Evolutionary conservation across 2,797 vertebrate species (phyloP).

Genomic region (Scolopax bukidnonensis): DNA sequence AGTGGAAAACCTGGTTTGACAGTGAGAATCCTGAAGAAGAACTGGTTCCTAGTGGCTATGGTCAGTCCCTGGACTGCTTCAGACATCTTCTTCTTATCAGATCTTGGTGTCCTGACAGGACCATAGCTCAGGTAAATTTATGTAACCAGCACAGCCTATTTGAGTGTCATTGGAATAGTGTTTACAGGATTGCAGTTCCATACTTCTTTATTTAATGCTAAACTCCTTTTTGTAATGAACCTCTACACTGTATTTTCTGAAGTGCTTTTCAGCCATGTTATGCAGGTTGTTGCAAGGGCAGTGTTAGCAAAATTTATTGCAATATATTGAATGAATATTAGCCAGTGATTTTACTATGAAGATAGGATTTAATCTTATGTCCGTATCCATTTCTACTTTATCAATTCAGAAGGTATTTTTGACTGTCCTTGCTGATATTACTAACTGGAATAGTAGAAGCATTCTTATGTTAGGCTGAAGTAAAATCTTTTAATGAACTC

Average conservation of each 20-base stretch:
- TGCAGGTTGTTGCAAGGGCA: neutral
- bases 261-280: neutral
- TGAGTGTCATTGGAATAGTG: neutral
- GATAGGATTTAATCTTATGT: neutral
- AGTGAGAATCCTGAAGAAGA: conserved; percentile 94
- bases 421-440: neutral
- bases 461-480: neutral
- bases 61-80: conserved; percentile 90
- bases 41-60: conserved; percentile 86
- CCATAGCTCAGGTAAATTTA: conserved; percentile 89
- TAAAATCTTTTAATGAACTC: neutral
- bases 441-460: neutral
- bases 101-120: conserved; percentile 97
- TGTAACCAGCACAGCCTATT: neutral
- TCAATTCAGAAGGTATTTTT: neutral
- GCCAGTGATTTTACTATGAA: neutral
- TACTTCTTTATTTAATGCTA: neutral
- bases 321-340: neutral
- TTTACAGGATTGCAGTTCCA: neutral
- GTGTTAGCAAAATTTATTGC: neutral
- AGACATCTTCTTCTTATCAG: conserved; percentile 90
- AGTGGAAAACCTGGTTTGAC: conserved; percentile 96
- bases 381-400: neutral
- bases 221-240: neutral
- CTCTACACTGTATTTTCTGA: neutral